Evolutionary conservation across 2,797 vertebrate genomes (phyloP).

Genomic region (Gymnoscopelus braueri): DNA sequence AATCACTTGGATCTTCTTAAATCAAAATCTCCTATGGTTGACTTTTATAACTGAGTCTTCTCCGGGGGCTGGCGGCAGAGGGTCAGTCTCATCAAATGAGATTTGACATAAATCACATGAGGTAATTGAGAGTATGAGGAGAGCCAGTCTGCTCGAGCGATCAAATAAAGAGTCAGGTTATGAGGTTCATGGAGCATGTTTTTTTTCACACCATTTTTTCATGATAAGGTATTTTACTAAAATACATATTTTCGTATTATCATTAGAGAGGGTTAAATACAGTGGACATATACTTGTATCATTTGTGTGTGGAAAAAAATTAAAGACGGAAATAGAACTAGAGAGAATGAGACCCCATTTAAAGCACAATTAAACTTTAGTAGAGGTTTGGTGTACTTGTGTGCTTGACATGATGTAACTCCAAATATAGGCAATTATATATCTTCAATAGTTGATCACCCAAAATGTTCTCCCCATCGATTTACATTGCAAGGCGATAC

Average conservation of each 20-base stretch:
- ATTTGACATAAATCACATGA: constrained; percentile 61
- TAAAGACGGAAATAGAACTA: not conserved
- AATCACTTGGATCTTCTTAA: constrained; percentile 64
- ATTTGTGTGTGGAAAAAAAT: not conserved
- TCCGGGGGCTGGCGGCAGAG: constrained; percentile 38
- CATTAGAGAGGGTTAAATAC: not conserved
- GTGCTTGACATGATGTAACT: no score
- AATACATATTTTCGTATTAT: not conserved
- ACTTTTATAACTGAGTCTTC: constrained; percentile 50
- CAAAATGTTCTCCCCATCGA: no score
- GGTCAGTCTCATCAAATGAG: constrained; percentile 66
- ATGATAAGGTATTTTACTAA: not conserved
- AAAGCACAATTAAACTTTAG: no score
- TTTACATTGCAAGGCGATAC: no score
- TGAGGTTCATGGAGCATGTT: constrained; percentile 4
- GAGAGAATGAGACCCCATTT: no score
- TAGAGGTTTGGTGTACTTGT: no score
- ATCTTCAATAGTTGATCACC: no score
- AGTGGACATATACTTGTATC: not conserved
- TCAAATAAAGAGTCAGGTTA: constrained; percentile 6
- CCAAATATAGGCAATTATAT: no score
- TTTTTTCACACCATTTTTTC: not conserved
- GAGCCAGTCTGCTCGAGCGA: constrained; percentile 29
- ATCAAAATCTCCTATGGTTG: constrained; percentile 55
- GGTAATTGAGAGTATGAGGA: constrained; percentile 48